These are phyloP conservation scores for Nothura maculosa DNA, from an alignment of 2,797 vertebrate genomes.

Conservation along the genomic window DNA sequence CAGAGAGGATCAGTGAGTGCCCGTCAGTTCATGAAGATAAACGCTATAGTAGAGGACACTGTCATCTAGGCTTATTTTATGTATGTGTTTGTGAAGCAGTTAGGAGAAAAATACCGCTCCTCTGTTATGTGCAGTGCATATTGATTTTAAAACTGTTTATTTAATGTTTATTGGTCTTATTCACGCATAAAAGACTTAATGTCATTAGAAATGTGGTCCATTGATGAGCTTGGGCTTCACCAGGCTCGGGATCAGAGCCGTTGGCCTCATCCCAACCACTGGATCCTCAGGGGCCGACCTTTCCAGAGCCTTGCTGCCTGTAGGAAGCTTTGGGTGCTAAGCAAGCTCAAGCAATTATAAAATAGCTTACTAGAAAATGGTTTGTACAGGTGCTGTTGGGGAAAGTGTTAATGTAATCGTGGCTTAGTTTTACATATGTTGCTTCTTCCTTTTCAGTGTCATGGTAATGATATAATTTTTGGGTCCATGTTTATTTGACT, in stretches of 20 bases:
- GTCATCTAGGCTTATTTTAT: background rate
- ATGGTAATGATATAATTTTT: background rate
- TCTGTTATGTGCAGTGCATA: background rate
- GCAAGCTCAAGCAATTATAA: background rate
- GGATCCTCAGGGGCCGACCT: background rate
- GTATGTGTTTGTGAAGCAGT: background rate
- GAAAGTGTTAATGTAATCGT: background rate
- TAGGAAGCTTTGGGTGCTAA: background rate
- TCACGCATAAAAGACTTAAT: background rate
- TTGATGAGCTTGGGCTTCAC: no score
- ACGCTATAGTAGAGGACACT: fast-evolving
- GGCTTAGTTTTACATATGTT: background rate
- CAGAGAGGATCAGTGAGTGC: background rate
- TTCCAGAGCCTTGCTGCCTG: background rate
- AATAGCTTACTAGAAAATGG: background rate
- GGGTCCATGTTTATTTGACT: background rate
- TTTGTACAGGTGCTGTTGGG: background rate
- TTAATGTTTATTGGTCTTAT: background rate
- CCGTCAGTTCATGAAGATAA: background rate
- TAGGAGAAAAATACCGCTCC: background rate
- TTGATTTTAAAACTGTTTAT: background rate
- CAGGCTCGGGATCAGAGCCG: background rate
- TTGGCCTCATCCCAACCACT: background rate
- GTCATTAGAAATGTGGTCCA: background rate
- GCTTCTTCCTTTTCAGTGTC: background rate